Conservation (phyloP, 2,797 vertebrate genomes). For the Poecilia gillii region DNA sequence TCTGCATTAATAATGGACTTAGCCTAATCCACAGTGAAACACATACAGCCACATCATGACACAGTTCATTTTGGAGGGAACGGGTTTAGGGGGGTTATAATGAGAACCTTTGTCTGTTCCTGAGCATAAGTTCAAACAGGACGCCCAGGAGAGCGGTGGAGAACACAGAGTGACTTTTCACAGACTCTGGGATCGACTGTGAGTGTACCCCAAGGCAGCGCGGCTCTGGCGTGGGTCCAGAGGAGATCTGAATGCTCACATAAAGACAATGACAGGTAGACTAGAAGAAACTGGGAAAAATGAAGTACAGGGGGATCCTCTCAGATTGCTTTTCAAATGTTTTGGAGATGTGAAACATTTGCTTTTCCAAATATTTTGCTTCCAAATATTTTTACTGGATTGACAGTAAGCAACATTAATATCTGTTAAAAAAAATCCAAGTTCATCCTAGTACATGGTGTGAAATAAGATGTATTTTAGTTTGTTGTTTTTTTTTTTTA, state of each 20-base stretch:
- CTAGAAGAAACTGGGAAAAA: slow-evolving; percentile 22
- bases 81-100: slow-evolving; percentile 32
- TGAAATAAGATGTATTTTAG: not conserved
- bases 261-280: slow-evolving; percentile 40
- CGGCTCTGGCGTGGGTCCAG: slow-evolving; percentile 27
- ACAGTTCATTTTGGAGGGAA: slow-evolving; percentile 15
- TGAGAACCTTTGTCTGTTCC: slow-evolving; percentile 34
- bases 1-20: slow-evolving; percentile 69
- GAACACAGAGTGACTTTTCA: slow-evolving; percentile 25
- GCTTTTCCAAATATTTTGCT: too few species aligned
- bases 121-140: slow-evolving; percentile 31
- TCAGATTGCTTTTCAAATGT: not conserved
- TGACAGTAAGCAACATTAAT: not conserved
- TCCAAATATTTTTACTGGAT: not conserved
- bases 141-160: slow-evolving; percentile 11
- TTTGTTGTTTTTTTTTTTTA: not conserved
- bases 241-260: slow-evolving; percentile 31
- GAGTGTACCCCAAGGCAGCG: slow-evolving; percentile 19
- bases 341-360: not conserved
- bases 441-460: not conserved
- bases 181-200: slow-evolving; percentile 22
- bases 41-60: slow-evolving; percentile 53
- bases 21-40: slow-evolving; percentile 56
- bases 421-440: not conserved
- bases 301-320: not conserved